phyloP scores from a whole-genome alignment of 1,140 invertebrate genomes.

The Drosophila kurseongensis region DNA sequence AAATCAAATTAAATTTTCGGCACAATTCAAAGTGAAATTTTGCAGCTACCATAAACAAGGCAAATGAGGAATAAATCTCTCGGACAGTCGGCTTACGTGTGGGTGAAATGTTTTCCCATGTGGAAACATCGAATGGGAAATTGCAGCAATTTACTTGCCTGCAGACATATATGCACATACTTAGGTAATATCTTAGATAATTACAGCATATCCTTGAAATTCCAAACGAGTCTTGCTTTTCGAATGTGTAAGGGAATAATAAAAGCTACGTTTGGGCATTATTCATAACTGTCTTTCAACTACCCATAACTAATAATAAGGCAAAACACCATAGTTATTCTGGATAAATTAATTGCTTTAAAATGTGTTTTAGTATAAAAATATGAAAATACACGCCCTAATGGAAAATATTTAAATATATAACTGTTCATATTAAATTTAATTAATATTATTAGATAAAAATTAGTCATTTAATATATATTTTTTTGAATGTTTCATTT shows the following conservation, averaged over 20 bases:
- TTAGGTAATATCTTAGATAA: constrained; percentile 25
- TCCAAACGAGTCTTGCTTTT: neutral
- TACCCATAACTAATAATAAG: no score
- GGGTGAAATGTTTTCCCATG: constrained; percentile 9
- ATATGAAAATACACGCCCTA: no score
- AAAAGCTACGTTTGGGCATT: no score
- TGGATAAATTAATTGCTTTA: no score
- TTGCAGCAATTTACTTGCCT: constrained; percentile 12
- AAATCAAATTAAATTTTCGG: constrained; percentile 82
- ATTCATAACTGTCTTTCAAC: no score
- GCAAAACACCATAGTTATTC: no score
- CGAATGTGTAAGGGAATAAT: neutral
- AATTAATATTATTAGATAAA: no score
- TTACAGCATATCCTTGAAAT: constrained; percentile 4
- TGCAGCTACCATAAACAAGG: constrained; percentile 36
- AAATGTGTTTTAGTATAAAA: no score
- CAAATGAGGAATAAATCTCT: constrained; percentile 41
- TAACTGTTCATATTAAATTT: no score
- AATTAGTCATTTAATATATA: no score
- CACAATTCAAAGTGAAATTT: constrained; percentile 75
- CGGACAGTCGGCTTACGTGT: constrained; percentile 11
- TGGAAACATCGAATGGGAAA: constrained; percentile 26
- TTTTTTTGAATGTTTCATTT: no score
- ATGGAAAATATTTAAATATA: no score
- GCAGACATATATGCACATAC: constrained; percentile 15